These are phyloP conservation scores for Hemibagrus wyckioides DNA, from an alignment of 2,113 vertebrate genomes.

Conservation along the genomic window DNA sequence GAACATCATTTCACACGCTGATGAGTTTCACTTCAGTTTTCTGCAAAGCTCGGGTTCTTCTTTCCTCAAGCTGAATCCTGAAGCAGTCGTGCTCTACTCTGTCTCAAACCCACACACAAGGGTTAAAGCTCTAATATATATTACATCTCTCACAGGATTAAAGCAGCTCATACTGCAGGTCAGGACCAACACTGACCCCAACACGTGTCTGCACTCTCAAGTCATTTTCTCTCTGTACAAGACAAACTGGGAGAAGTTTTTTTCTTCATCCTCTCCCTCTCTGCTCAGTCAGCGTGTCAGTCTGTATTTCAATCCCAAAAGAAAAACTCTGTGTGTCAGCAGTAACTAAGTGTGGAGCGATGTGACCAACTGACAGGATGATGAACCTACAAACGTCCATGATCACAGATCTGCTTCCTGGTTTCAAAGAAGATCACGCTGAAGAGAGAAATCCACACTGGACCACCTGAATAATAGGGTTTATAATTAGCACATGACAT, in stretches of 20 bases:
- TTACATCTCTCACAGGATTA: neutral
- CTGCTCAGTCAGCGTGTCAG: neutral
- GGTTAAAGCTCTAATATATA: neutral
- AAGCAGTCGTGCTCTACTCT: neutral
- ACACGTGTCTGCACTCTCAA: neutral
- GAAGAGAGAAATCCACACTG: neutral
- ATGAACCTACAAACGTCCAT: neutral
- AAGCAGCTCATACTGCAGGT: neutral
- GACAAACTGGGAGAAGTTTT: neutral
- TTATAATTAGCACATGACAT: neutral
- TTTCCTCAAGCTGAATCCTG: neutral
- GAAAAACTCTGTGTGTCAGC: neutral
- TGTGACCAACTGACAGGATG: neutral
- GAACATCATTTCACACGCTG: neutral
- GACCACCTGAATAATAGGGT: neutral
- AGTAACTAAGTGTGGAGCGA: neutral
- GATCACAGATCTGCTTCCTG: neutral
- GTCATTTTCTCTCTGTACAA: neutral
- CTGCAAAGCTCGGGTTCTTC: neutral
- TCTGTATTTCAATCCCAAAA: neutral
- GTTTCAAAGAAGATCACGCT: neutral
- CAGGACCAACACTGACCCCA: neutral
- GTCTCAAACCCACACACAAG: neutral
- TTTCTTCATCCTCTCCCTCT: neutral
- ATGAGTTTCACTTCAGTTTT: neutral